Evolutionary conservation across 2,888 invertebrate genomes (phyloP), one percentile per base, ranked within the genome.

Genomic region (Xestoiulus laeticollis): DNA sequence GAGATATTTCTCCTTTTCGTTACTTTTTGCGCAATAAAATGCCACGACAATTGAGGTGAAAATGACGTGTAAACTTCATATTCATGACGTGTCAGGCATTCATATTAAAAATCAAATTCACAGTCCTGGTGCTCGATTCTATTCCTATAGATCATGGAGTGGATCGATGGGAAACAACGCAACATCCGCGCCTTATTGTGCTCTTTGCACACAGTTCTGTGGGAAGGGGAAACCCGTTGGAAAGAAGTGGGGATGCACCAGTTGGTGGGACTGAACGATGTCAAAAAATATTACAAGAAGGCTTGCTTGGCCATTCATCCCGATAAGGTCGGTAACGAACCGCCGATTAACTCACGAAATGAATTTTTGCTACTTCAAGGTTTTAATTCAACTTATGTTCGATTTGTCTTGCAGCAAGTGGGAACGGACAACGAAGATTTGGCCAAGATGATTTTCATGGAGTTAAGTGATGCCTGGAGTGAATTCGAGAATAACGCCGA

Each of bases 281-380:
- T 99, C 87, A 99, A 99, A 92, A 98, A 98, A 91, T 95, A 96
- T 90, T 99, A 99, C 92, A 94, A 98, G 87, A 97, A 95, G 92
- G 99, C 99, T 10, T 99, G 99, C 90, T 94, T 99, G 82, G 97
- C 98, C 87, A 98, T 99, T 78, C 99, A 99, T 93, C 99, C 99
- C 0, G 99, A 99, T 92, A 99, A 99, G 95, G 98, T 98, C 92
- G 91, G 59, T 59, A 6, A 8, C n/a, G n/a, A 6, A 59, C 19
- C n/a, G 8, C 14, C 5, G n/a, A 4, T 59, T 59, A n/a, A 1
- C n/a, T 59, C 19, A 0, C 0, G n/a, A 4, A 43, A n/a, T 44
- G n/a, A 85, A 6, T 43, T 30, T 84, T 38, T 10, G 85, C 16
- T 26, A 85, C 22, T 38, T 6, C 6, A 38, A n/a, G n/a, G n/a